Evolutionary conservation across 2,888 invertebrate genomes (phyloP), one percentile per base, ranked within the genome.

Genomic region (Fissipunctia ypsillon): DNA sequence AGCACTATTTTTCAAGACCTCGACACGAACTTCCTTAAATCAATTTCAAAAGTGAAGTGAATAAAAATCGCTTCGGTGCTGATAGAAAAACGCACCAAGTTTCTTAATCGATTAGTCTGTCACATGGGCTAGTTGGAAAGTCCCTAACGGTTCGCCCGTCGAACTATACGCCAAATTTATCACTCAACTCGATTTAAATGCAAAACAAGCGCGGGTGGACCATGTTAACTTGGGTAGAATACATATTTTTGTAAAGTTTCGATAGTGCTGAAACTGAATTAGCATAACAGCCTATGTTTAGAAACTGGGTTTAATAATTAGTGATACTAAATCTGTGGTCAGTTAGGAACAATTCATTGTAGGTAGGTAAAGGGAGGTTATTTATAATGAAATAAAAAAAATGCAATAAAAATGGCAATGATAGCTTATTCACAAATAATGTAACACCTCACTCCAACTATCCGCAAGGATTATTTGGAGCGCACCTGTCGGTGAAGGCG

Each of bases 181-280:
- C 80, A 88, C 83, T 83, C 76, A 78, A 81, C 81, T 88, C 88
- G 81, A 84, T 87, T 88, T 84, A 88, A 89, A 89, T 87, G 88
- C 84, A 88, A 88, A 90, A 87, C 78, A 84, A 87, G 75, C 63
- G 66, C 43, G 56, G 74, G 12, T 72, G 67, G 65, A 68, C 76
- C 59, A 56, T 75, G 66, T 73, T 66, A 73, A 71, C 72, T 66
- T 77, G 16, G 25, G 59, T 28, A 60, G 22, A 63, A 71, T 74
- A 77, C 57, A 54, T 43, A 54, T 69, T 76, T 78, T 76, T 75
- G 45, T 43, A 14, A 48, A 57, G 35, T 69, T 63, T 25, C 6
- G 9, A 73, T 48, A 16, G 16, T 22, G 31, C 22, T 61, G 9
- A 61, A 73, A 70, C 38, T 57, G 28, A 38, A 38, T 38, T 38